Percentiles rank a stretch among this genome's conserved stretches.
These are phyloP conservation scores for Congeria kusceri DNA, from an alignment of 2,888 invertebrate genomes.

Conservation along the genomic window DNA sequence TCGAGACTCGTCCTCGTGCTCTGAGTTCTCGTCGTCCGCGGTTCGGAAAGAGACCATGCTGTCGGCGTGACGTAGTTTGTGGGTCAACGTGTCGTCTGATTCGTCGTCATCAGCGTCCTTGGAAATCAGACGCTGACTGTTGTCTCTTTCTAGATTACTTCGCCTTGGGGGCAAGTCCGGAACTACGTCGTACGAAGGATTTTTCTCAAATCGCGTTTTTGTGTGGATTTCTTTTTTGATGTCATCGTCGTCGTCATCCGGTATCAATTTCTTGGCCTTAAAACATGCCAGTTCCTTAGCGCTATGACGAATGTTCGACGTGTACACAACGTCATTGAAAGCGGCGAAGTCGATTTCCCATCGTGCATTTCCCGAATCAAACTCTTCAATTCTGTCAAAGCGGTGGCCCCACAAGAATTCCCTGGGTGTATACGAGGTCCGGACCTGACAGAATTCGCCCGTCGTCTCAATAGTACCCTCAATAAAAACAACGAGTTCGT, in stretches of 20 bases:
- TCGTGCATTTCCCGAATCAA: constrained; percentile 73
- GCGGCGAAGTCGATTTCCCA: constrained; percentile 79
- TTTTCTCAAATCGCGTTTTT: constrained; percentile 35
- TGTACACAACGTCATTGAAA: constrained; percentile 78
- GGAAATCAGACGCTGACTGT: neutral
- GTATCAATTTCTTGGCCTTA: constrained; percentile 36
- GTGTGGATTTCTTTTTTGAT: constrained; percentile 25
- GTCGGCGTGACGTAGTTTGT: constrained; percentile 16
- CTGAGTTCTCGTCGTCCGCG: constrained; percentile 43
- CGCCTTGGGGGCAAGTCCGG: constrained; percentile 47
- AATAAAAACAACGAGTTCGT: constrained; percentile 97
- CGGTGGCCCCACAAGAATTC: constrained; percentile 83
- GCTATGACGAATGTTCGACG: constrained; percentile 68
- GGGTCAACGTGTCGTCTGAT: constrained; percentile 16
- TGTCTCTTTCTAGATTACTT: neutral
- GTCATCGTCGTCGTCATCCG: constrained; percentile 22
- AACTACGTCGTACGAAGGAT: constrained; percentile 43
- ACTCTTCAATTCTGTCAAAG: constrained; percentile 79
- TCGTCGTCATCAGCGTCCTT: constrained; percentile 5
- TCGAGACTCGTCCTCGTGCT: neutral
- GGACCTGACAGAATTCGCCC: constrained; percentile 86
- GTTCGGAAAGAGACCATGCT: constrained; percentile 56
- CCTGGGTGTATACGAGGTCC: constrained; percentile 86
- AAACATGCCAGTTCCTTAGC: constrained; percentile 66
- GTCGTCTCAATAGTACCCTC: constrained; percentile 96